phyloP scores from a whole-genome alignment of 2,888 invertebrate genomes.

The Mycalesis mineus region DNA sequence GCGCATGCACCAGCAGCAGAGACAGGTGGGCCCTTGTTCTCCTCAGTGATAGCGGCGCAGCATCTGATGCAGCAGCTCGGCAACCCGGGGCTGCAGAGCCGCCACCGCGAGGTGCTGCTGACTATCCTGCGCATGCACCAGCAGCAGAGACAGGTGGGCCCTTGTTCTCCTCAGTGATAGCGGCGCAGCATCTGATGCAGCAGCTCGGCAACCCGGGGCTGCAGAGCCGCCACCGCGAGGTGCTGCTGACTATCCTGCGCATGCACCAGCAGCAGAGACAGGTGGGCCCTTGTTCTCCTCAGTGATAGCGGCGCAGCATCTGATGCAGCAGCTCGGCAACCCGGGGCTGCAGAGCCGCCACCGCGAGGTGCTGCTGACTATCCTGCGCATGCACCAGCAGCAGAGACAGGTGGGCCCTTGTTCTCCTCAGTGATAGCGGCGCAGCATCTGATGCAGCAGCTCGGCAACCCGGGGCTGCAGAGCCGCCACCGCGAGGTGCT shows the following conservation, averaged over 20 bases:
- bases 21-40: slow-evolving; percentile 58
- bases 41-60: slow-evolving; percentile 84
- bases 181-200: slow-evolving; percentile 85
- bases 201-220: slow-evolving; percentile 86
- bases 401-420: slow-evolving; percentile 58
- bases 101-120: slow-evolving; percentile 84
- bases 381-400: slow-evolving; percentile 76
- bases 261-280: slow-evolving; percentile 65
- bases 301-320: too few relatives aligned
- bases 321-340: slow-evolving; percentile 52
- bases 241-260: slow-evolving; percentile 82
- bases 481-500: slow-evolving; percentile 85
- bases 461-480: slow-evolving; percentile 82
- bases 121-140: slow-evolving; percentile 80
- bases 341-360: slow-evolving; percentile 85
- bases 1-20: slow-evolving; percentile 67
- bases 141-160: slow-evolving; percentile 58
- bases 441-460: not conserved
- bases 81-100: slow-evolving; percentile 85
- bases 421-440: too few relatives aligned
- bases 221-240: slow-evolving; percentile 85
- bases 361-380: slow-evolving; percentile 83
- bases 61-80: slow-evolving; percentile 86
- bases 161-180: too few relatives aligned
- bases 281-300: too few relatives aligned